Percentiles rank a stretch among this genome's conserved stretches.
Evolutionary conservation across 2,113 vertebrate species (phyloP).

Genomic region (Callorhinus ursinus): DNA sequence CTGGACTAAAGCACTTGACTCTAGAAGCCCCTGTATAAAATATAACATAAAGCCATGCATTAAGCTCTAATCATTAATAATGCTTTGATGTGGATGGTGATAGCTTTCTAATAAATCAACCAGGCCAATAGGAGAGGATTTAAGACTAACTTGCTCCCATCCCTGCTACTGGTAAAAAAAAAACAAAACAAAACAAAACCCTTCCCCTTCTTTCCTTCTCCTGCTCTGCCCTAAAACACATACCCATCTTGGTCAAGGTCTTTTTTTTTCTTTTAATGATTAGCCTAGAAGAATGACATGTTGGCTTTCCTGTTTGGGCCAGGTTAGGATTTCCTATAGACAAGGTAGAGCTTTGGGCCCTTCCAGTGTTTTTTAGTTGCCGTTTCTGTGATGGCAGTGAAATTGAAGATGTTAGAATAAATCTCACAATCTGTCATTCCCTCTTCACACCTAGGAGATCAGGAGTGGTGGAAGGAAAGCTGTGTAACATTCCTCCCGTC

Average conservation of each 20-base stretch:
- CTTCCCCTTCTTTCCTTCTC: neutral
- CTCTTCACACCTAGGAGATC: neutral
- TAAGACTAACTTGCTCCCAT: neutral
- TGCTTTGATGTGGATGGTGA: neutral
- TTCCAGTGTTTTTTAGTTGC: neutral
- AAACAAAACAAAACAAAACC: neutral
- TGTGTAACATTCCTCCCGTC: neutral
- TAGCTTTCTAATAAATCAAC: neutral
- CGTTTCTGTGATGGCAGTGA: neutral
- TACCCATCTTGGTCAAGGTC: neutral
- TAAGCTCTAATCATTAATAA: neutral
- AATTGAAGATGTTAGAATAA: neutral
- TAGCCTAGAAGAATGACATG: neutral
- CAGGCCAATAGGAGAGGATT: neutral
- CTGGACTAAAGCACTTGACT: neutral
- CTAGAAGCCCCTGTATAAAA: neutral
- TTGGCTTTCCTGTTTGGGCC: neutral
- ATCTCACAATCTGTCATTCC: neutral
- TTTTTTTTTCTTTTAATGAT: neutral
- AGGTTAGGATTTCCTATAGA: neutral
- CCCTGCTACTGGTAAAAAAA: neutral
- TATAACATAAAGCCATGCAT: neutral
- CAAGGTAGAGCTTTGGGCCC: neutral
- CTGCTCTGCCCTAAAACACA: neutral
- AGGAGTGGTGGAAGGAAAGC: neutral